Evolutionary conservation across 92 coral and sea anemone genomes (phyloP).

Genomic region (Plumapathes pennacea): DNA sequence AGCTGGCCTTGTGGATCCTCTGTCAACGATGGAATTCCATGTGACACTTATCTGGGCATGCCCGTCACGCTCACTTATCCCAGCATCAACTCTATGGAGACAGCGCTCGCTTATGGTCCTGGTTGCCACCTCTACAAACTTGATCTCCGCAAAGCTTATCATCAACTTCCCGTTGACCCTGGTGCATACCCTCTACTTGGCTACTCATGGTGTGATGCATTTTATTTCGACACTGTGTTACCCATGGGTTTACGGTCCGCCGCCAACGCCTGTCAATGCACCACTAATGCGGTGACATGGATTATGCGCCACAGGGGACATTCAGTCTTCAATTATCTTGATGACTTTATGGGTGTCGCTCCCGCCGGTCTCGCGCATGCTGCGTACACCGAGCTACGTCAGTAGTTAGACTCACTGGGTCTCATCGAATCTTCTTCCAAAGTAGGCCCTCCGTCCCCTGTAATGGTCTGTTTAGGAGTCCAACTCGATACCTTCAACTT

Average conservation of each 20-base stretch:
- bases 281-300: conserved; percentile 3
- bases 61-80: conserved; percentile 6
- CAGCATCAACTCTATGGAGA: background rate
- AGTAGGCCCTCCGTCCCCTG: conserved; percentile 15
- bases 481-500: conserved; percentile 9
- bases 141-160: conserved; percentile 10
- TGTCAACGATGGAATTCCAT: conserved; percentile 14
- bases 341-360: conserved; percentile 22
- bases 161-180: conserved; percentile 24
- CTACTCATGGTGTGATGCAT: background rate
- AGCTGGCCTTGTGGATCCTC: conserved; percentile 32
- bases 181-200: conserved; percentile 23
- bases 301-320: conserved; percentile 1
- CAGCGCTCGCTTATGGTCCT: background rate
- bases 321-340: background rate
- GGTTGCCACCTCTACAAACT: conserved; percentile 21
- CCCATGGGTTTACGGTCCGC: conserved; percentile 31
- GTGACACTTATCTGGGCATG: background rate
- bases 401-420: conserved; percentile 1
- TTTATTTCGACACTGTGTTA: conserved; percentile 24
- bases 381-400: background rate
- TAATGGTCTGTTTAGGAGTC: conserved; percentile 14
- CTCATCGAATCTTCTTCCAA: conserved; percentile 9
- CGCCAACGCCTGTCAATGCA: conserved; percentile 30
- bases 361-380: background rate